These are phyloP conservation scores for Pachyseris speciosa DNA, from an alignment of 64 coral and sea anemone species.

Conservation along the genomic window DNA sequence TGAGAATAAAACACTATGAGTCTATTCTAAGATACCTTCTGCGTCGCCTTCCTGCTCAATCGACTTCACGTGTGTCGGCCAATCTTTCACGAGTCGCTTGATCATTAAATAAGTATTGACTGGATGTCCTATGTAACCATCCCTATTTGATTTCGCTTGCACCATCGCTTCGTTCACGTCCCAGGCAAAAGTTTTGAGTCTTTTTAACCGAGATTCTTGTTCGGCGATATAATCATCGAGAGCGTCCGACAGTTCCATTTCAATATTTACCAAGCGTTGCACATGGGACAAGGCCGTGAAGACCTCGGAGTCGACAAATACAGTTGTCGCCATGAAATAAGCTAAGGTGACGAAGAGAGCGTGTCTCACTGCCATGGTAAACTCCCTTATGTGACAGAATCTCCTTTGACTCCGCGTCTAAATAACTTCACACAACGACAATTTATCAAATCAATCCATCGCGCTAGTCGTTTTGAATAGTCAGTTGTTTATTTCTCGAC, in stretches of 20 bases:
- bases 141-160: constrained; percentile 37
- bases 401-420: neutral
- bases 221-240: constrained; percentile 78
- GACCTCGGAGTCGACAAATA: constrained; percentile 42
- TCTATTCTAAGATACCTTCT: constrained; percentile 69
- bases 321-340: constrained; percentile 7
- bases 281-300: constrained; percentile 88
- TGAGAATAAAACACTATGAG: neutral
- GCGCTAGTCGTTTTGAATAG: neutral
- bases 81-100: constrained; percentile 88
- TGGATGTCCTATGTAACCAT: constrained; percentile 77
- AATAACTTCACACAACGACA: neutral
- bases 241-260: constrained; percentile 67
- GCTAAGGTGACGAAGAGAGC: neutral
- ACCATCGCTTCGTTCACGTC: constrained; percentile 68
- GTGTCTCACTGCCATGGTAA: neutral
- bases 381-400: neutral
- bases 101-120: constrained; percentile 87
- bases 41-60: constrained; percentile 29
- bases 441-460: neutral
- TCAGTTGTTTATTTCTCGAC: neutral
- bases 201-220: constrained; percentile 55
- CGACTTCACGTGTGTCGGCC: constrained; percentile 63
- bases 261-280: constrained; percentile 73
- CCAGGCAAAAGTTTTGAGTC: constrained; percentile 56